Base-by-base conservation (phyloP, 2,888 invertebrate genomes). In the Orthonychiurus folsomi region DNA sequence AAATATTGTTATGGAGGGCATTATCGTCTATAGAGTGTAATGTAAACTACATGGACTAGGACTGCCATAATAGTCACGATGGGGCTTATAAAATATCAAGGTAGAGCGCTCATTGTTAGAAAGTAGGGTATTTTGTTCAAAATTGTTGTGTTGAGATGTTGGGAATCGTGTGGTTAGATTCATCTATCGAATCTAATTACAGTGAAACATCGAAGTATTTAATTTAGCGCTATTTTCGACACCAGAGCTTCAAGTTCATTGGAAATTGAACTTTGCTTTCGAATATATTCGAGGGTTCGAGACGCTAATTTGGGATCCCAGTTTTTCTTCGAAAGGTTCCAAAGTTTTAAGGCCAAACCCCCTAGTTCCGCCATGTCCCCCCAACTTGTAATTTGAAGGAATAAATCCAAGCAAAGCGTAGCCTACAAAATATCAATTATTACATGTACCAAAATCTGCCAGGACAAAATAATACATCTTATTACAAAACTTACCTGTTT, bases 271-370 rank as follows among this genome's bases (percentile, higher is more conserved):
- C 66, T 61, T 58, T 66, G 66, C 23, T 50, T 50, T 12, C 62
- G 53, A 15, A 72, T 56, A 3, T 66, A 67, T 27, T 69, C 62
- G 21, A 66, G 53, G 2, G 66, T 62, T 50, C 67, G 25, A 20
- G 80, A 80, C 69, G 76, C 77, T 25, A 79, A 71, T 76, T 82
- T 83, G 2, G 76, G 74, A 75, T 86, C 85, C 23, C 80, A 74
- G 74, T 85, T 80, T 77, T 87, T 90, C 69, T 85, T 83, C 21
- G 87, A 83, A 68, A 93, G 79, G 74, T 85, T 83, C 92, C 93
- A 93, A 53, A 94, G 79, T 77, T 92, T 92, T 0, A 83, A 75
- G 0, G 89, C 88, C 64, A 94, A 79, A 60, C 81, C 83, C 28
- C 82, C 80, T 77, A 89, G 81, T 23, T 82, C 78, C 12, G 82